phyloP scores from a whole-genome alignment of 2,888 invertebrate genomes.

The Stenchaetothrips biformis region DNA sequence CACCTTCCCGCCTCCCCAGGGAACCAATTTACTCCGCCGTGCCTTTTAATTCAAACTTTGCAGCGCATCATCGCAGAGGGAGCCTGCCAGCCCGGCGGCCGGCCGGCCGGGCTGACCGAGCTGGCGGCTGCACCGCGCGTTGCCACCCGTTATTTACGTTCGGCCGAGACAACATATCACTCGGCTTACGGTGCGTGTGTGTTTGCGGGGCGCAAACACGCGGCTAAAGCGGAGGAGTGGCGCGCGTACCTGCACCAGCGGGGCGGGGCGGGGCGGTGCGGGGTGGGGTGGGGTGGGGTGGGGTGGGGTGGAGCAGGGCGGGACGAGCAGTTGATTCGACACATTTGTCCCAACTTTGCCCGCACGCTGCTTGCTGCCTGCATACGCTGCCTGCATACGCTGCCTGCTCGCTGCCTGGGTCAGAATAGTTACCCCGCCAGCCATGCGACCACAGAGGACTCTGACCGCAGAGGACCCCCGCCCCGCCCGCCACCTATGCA shows the following conservation, averaged over 20 bases:
- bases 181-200: background rate
- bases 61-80: background rate
- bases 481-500: too few species aligned
- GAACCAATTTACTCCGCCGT: slow-evolving; percentile 3
- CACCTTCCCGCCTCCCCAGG: background rate
- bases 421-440: too few species aligned
- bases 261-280: background rate
- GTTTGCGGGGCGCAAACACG: background rate
- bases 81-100: background rate
- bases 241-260: background rate
- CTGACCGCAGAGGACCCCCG: too few species aligned
- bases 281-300: too few species aligned
- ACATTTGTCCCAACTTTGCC: background rate
- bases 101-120: background rate
- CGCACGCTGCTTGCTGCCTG: too few species aligned
- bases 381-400: too few species aligned
- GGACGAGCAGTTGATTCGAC: background rate
- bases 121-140: background rate
- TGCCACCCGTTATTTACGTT: background rate
- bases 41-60: background rate
- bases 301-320: too few species aligned
- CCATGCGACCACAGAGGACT: too few species aligned
- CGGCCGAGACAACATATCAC: background rate
- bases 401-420: too few species aligned
- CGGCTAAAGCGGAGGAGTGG: background rate